Conservation (phyloP, 2,113 vertebrate species). For the Nycticryphes semicollaris region DNA sequence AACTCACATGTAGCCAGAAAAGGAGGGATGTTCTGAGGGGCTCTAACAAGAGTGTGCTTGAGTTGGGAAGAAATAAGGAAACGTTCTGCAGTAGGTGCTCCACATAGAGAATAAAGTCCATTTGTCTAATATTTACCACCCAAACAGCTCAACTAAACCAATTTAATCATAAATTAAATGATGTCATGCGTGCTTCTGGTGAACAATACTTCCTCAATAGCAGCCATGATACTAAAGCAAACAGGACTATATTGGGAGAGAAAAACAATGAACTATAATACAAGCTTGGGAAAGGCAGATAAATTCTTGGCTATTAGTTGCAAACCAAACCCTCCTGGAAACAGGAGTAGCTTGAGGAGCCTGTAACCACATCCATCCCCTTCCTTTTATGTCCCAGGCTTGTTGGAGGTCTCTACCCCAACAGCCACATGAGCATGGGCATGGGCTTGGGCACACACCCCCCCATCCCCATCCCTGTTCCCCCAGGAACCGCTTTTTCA, state of each 20-base stretch:
- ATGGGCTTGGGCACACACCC: neutral
- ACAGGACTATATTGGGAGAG: slow-evolving; percentile 2
- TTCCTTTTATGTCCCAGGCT: neutral
- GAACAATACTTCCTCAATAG: slow-evolving; percentile 16
- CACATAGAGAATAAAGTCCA: neutral
- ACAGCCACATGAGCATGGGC: neutral
- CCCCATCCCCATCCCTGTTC: neutral
- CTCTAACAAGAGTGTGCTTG: neutral
- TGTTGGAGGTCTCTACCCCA: neutral
- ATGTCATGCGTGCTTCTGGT: neutral
- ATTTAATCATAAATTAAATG: neutral
- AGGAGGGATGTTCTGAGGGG: neutral
- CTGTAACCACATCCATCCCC: neutral
- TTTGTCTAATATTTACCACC: neutral
- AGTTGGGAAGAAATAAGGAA: neutral
- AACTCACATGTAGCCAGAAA: neutral
- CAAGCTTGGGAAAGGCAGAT: neutral
- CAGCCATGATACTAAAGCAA: neutral
- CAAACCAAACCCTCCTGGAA: neutral
- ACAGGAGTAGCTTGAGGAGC: neutral
- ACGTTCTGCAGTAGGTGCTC: neutral
- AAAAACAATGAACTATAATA: neutral
- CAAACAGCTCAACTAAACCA: neutral
- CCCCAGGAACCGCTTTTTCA: neutral
- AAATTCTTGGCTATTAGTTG: neutral